Evolutionary conservation across 2,888 invertebrate genomes (phyloP).

Genomic region (Orthonevra nobilis): DNA sequence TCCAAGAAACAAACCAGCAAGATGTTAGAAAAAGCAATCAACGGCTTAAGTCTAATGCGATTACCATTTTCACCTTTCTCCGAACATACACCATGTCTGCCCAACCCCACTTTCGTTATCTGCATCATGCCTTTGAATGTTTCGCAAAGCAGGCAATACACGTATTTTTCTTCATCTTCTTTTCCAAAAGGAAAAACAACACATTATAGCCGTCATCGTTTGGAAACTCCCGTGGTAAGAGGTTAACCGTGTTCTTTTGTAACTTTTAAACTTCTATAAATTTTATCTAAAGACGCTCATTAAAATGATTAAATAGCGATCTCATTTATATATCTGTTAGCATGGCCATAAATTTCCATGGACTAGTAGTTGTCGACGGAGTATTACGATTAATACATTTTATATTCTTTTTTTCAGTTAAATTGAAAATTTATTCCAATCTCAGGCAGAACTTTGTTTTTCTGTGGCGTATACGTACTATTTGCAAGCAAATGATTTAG

Average conservation of each 20-base stretch:
- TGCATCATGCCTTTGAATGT: slow-evolving; percentile 10
- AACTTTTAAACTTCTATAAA: slow-evolving; percentile 61
- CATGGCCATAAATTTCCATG: slow-evolving; percentile 53
- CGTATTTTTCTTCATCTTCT: slow-evolving; percentile 20
- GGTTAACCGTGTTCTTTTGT: slow-evolving; percentile 28
- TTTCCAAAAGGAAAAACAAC: too few species aligned
- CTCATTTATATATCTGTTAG: slow-evolving; percentile 60
- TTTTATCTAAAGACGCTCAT: slow-evolving; percentile 52
- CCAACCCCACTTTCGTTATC: not conserved
- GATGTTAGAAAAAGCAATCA: slow-evolving; percentile 10
- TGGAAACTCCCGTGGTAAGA: slow-evolving; percentile 2
- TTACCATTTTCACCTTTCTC: slow-evolving; percentile 35
- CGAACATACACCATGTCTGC: not conserved
- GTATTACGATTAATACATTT: too few species aligned
- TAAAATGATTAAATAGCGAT: slow-evolving; percentile 64
- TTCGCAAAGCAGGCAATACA: slow-evolving; percentile 1
- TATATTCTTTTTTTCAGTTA: not conserved
- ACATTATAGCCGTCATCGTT: slow-evolving; percentile 26
- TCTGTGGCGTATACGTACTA: slow-evolving; percentile 36
- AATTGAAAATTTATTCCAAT: slow-evolving; percentile 33
- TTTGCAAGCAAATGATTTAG: slow-evolving; percentile 22
- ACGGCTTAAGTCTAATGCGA: slow-evolving; percentile 43
- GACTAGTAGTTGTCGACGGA: too few species aligned
- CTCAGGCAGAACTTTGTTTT: not conserved
- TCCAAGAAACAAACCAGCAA: not conserved